Conservation (phyloP, 2,797 vertebrate species). For the Chromobotia macracanthus region DNA sequence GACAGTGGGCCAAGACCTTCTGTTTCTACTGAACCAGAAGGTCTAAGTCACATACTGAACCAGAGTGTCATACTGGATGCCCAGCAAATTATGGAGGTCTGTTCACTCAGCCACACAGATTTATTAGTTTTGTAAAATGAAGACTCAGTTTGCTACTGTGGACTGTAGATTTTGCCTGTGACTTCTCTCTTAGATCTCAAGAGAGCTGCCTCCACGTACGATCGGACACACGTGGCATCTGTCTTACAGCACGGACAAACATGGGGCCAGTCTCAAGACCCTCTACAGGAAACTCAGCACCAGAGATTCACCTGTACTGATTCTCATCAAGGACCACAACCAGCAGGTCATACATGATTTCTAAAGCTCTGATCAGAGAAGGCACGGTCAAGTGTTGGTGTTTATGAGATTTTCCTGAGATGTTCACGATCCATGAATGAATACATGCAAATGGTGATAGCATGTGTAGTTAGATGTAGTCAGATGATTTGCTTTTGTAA, state of each 20-base stretch:
- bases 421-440: not conserved
- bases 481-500: not conserved
- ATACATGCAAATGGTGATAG: not conserved
- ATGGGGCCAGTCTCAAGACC: slow-evolving; percentile 81
- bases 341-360: slow-evolving; percentile 71
- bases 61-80: slow-evolving; percentile 76
- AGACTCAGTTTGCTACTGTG: not conserved
- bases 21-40: slow-evolving; percentile 70
- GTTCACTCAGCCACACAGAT: not conserved
- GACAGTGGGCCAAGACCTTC: slow-evolving; percentile 66
- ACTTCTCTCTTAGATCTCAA: slow-evolving; percentile 68
- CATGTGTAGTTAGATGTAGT: no score
- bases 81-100: slow-evolving; percentile 75
- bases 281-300: slow-evolving; percentile 78
- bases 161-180: not conserved
- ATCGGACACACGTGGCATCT: slow-evolving; percentile 76
- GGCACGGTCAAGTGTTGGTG: not conserved
- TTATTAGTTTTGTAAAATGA: not conserved
- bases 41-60: slow-evolving; percentile 70
- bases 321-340: slow-evolving; percentile 78
- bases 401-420: not conserved
- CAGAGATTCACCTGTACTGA: slow-evolving; percentile 75
- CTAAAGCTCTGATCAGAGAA: not conserved
- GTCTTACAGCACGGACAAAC: slow-evolving; percentile 75
- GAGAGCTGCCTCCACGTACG: slow-evolving; percentile 77